Percentiles rank a stretch among this genome's conserved stretches.
phyloP scores from a whole-genome alignment of 2,888 invertebrate species.

The Brachypalpus laphriformis region DNA sequence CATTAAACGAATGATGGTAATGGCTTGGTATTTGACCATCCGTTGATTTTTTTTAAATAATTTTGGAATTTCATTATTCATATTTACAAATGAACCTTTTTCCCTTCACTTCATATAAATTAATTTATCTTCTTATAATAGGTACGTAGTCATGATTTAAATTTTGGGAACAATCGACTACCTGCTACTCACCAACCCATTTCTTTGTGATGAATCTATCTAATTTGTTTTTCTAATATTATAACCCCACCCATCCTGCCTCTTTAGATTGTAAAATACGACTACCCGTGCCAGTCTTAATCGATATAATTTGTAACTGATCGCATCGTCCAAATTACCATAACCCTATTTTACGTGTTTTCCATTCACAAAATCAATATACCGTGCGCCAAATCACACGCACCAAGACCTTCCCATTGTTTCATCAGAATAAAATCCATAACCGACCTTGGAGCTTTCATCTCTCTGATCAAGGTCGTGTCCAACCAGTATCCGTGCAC shows the following conservation, averaged over 20 bases:
- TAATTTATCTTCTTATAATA: too few species aligned
- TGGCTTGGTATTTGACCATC: too few species aligned
- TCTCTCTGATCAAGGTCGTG: conserved; percentile 3
- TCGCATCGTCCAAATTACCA: background rate
- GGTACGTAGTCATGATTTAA: too few species aligned
- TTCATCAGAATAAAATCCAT: conserved; percentile 4
- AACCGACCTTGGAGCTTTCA: conserved; percentile 16
- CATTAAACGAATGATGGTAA: too few species aligned
- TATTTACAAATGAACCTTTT: too few species aligned
- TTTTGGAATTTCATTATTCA: too few species aligned
- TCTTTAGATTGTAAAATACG: background rate
- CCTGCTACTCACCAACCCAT: too few species aligned
- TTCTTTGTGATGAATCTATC: background rate
- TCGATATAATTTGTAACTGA: background rate
- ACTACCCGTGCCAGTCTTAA: background rate
- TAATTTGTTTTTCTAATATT: background rate
- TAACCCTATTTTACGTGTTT: background rate
- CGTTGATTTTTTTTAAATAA: too few species aligned
- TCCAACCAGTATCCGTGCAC: background rate
- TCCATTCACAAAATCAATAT: background rate
- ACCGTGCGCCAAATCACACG: background rate
- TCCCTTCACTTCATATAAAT: too few species aligned
- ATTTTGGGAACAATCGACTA: too few species aligned
- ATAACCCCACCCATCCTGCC: background rate
- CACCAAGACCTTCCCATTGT: background rate